Percentiles rank a stretch among this genome's conserved stretches.
Conservation (phyloP, 2,797 vertebrate species). For the Spizella passerina region DNA sequence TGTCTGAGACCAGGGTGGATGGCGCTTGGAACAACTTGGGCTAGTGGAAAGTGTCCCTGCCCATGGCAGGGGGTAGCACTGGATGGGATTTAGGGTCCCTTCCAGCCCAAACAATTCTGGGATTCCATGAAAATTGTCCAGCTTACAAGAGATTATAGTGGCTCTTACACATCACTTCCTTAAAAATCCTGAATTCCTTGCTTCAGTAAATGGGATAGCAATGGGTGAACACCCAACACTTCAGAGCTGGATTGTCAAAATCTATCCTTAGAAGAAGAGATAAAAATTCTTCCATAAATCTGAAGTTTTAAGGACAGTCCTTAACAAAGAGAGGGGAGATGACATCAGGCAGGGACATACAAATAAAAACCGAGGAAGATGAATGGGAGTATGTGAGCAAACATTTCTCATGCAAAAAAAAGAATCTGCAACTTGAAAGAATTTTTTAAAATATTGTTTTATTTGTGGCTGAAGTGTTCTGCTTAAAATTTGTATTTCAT, state of each 20-base stretch:
- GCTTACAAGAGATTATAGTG: background rate
- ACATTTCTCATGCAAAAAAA: background rate
- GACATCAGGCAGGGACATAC: background rate
- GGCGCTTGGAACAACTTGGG: background rate
- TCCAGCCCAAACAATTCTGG: background rate
- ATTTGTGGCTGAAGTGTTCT: background rate
- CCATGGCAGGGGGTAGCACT: fast-evolving
- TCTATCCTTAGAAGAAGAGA: background rate
- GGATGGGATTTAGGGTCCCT: background rate
- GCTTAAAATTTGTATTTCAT: background rate
- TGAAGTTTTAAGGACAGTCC: background rate
- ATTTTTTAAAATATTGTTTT: background rate
- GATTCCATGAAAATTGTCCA: background rate
- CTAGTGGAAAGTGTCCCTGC: fast-evolving
- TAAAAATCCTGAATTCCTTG: background rate
- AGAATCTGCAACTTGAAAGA: background rate
- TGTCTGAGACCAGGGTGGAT: fast-evolving
- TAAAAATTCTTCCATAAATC: background rate
- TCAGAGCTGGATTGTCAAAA: background rate
- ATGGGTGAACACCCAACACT: background rate
- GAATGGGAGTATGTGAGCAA: background rate
- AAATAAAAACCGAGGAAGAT: background rate
- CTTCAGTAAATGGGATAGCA: background rate
- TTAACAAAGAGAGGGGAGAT: background rate
- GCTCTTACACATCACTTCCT: background rate